phyloP scores from a whole-genome alignment of 2,113 vertebrate species.

The Lophotis ruficrista region DNA sequence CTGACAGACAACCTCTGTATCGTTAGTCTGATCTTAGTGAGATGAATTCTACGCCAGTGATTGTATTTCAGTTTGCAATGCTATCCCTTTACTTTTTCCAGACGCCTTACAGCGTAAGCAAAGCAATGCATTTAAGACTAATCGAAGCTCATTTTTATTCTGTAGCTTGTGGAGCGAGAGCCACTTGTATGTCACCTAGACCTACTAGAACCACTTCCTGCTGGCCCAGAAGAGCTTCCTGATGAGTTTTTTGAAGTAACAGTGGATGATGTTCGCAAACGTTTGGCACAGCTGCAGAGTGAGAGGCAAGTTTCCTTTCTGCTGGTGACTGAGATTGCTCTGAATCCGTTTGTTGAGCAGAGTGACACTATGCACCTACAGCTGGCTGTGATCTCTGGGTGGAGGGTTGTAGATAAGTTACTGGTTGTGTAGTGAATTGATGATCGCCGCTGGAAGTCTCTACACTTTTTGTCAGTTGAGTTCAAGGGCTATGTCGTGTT shows the following conservation, averaged over 20 bases:
- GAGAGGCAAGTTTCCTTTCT: constrained; percentile 82
- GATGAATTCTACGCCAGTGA: not conserved
- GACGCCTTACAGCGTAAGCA: not conserved
- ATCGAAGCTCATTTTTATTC: not conserved
- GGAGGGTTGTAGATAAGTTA: not conserved
- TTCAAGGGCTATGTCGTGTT: not conserved
- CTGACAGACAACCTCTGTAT: not conserved
- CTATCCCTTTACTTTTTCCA: not conserved
- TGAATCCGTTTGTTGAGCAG: not conserved
- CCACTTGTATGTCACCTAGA: constrained; percentile 88
- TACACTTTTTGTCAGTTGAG: not conserved
- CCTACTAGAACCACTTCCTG: constrained; percentile 38
- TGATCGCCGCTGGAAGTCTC: not conserved
- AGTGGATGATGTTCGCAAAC: constrained; percentile 90
- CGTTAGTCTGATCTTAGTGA: not conserved
- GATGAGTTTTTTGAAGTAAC: constrained; percentile 97
- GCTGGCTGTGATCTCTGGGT: not conserved
- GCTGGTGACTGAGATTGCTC: not conserved
- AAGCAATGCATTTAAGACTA: not conserved
- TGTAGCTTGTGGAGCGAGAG: constrained; percentile 80
- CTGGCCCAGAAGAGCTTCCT: constrained; percentile 76
- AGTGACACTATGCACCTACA: not conserved
- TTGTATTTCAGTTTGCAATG: not conserved
- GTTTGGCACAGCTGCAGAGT: constrained; percentile 91
- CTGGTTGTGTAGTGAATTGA: not conserved